A percentile compares a stretch with the other conserved stretches of the same genome.
These are phyloP conservation scores for Trachelus troglodyta DNA, from an alignment of 2,888 invertebrate species.

Conservation along the genomic window DNA sequence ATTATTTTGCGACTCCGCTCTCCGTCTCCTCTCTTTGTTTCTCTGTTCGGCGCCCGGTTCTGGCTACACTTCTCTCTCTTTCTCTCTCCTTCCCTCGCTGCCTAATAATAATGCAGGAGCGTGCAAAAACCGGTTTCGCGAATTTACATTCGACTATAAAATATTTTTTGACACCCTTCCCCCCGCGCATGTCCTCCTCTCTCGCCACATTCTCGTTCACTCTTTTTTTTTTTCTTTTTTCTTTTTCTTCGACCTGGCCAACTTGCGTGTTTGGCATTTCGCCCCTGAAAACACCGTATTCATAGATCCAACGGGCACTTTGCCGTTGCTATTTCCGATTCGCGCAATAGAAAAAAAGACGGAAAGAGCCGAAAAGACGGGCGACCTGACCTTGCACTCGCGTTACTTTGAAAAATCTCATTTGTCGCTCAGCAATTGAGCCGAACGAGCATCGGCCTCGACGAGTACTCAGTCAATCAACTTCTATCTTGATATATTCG, in stretches of 20 bases:
- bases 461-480: neutral
- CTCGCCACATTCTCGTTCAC: neutral
- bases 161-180: slow-evolving; percentile 34
- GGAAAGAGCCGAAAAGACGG: neutral
- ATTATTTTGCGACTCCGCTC: neutral
- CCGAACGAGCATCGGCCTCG: neutral
- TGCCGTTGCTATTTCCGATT: too few species aligned
- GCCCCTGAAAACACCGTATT: too few species aligned
- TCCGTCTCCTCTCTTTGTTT: neutral
- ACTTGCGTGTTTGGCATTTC: neutral
- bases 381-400: neutral
- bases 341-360: too few species aligned
- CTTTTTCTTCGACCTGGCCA: neutral
- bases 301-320: too few species aligned
- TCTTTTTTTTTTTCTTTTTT: slow-evolving; percentile 6
- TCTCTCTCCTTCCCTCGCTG: slow-evolving; percentile 6
- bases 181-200: too few species aligned
- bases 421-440: neutral
- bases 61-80: neutral
- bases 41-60: too few species aligned
- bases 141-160: slow-evolving; percentile 41
- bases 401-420: neutral
- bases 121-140: slow-evolving; percentile 33
- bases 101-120: slow-evolving; percentile 8
- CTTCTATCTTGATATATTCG: neutral